Evolutionary conservation across 2,888 invertebrate genomes (phyloP), one percentile per base, ranked within the genome.

Genomic region (Strigamia transsilvanica): DNA sequence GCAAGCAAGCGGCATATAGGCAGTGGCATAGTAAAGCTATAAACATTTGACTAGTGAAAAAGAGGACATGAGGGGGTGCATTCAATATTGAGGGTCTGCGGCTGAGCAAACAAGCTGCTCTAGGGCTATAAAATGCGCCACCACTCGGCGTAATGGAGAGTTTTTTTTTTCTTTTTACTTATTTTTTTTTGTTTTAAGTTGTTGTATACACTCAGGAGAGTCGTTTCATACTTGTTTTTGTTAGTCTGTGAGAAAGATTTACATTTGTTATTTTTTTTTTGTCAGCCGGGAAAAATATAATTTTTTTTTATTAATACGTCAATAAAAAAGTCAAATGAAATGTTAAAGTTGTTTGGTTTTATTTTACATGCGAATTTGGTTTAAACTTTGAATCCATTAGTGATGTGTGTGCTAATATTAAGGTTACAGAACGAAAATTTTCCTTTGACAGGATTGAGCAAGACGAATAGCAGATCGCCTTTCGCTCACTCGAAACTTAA

Each of bases 11-110:
- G 46, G 46, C 46, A 46, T 46, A 46, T 46, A 46, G 46, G 46
- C 46, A 46, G 46, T 46, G 46, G 46, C 46, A n/a, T 46, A 46
- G 46, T 46, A 46, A 46, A 46, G 46, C 46, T 46, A 46, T 46
- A 46, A 46, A 46, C 46, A 46, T 46, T 46, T 46, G 46, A 46
- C 46, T 46, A 46, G 46, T 46, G 46, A n/a, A 46, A 46, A 46
- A 46, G 46, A 46, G 46, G 46, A 46, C 46, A 46, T 46, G 46
- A 46, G 46, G 46, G 46, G 46, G 46, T 46, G 46, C 46, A 9
- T 46, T 46, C 46, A 46, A 46, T 46, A 46, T 46, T 46, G 46
- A 46, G 46, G 46, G 46, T 46, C 46, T 46, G 46, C 46, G 46
- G 46, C 46, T 46, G 46, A 46, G 46, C 46, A 46, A 46, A 46